Percentiles rank a stretch among this genome's conserved stretches.
These are phyloP conservation scores for Subacronicta megacephala DNA, from an alignment of 2,888 invertebrate species.

Conservation along the genomic window DNA sequence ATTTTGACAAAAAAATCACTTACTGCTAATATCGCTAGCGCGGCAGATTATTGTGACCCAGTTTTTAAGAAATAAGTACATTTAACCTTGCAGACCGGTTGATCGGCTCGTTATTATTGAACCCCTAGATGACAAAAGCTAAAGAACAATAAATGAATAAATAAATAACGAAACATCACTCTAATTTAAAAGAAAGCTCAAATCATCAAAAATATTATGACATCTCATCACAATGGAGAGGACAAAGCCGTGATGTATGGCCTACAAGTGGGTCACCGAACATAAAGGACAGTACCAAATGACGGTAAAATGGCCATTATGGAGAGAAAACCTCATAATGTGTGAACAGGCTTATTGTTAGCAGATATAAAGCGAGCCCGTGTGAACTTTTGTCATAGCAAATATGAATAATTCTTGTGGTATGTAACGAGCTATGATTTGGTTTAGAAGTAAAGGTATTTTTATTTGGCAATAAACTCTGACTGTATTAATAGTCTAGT, in stretches of 20 bases:
- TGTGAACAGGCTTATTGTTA: slow-evolving; percentile 29
- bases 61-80: no score
- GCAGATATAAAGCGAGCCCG: slow-evolving; percentile 2
- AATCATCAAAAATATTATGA: slow-evolving; percentile 11
- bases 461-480: no score
- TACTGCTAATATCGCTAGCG: no score
- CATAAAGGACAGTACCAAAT: slow-evolving; percentile 24
- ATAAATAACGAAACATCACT: not conserved
- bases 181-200: not conserved
- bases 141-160: not conserved
- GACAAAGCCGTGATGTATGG: slow-evolving; percentile 41
- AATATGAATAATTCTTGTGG: not conserved
- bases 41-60: no score
- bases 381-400: slow-evolving; percentile 24
- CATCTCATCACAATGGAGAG: slow-evolving; percentile 14
- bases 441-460: not conserved
- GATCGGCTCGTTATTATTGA: no score
- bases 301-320: slow-evolving; percentile 43
- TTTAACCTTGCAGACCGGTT: no score
- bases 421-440: not conserved
- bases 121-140: no score
- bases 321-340: slow-evolving; percentile 43
- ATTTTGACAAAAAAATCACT: no score
- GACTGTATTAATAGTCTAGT: no score
- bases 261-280: slow-evolving; percentile 37